These are phyloP conservation scores for Eupristina koningsbergeri DNA, from an alignment of 1,140 invertebrate genomes.

Conservation along the genomic window DNA sequence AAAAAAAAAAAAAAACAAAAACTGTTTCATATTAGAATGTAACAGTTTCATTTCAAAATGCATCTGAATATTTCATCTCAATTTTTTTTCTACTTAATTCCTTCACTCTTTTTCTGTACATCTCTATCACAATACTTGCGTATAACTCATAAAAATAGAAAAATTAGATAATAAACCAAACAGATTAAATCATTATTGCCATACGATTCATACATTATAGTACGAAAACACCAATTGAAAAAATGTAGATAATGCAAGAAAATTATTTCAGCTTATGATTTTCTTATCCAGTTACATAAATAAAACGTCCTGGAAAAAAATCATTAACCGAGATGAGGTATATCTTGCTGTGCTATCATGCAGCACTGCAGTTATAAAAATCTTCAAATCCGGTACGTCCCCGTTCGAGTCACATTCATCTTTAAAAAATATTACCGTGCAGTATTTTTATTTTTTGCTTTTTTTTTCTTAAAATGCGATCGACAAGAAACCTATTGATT, in stretches of 20 bases:
- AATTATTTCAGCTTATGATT: background rate
- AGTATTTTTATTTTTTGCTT: background rate
- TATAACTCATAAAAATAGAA: background rate
- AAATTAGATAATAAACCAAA: too few species aligned
- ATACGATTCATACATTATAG: too few species aligned
- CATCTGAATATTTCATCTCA: too few species aligned
- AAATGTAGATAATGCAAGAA: background rate
- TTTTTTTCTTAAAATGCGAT: background rate
- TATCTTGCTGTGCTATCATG: background rate
- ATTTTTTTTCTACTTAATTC: too few species aligned
- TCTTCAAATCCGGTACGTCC: background rate
- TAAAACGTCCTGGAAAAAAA: background rate
- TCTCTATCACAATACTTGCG: background rate
- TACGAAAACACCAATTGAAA: background rate
- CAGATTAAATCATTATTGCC: too few species aligned
- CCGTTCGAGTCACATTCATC: background rate
- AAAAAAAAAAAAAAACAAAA: background rate
- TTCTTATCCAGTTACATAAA: conserved; percentile 12
- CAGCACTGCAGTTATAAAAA: background rate
- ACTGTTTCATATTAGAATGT: too few species aligned
- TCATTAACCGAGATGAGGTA: conserved; percentile 9
- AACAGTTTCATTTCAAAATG: too few species aligned
- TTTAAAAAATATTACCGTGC: background rate
- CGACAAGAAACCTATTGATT: too few species aligned
- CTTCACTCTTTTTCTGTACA: background rate